These are phyloP conservation scores for Scalopus aquaticus DNA, from an alignment of 2,113 vertebrate species.

Conservation along the genomic window DNA sequence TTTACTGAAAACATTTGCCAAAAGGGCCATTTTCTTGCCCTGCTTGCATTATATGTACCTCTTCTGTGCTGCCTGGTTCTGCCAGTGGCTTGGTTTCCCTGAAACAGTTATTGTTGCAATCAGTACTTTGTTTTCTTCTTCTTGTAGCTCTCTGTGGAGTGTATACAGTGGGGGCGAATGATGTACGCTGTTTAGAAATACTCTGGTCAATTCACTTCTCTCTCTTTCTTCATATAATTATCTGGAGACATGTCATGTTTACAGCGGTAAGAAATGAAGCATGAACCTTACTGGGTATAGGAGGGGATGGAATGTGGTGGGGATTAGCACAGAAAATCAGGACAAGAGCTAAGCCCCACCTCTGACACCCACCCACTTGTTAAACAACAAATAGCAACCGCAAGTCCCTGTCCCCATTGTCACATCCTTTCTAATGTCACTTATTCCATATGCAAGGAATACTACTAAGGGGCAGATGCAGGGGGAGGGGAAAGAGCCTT, in stretches of 20 bases:
- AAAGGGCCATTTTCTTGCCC: not conserved
- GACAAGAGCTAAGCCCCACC: not conserved
- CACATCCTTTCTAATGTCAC: no score
- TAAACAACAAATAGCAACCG: not conserved
- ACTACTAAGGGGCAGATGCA: not conserved
- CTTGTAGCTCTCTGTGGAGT: not conserved
- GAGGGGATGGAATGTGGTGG: not conserved
- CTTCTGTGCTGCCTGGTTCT: slow-evolving; percentile 53
- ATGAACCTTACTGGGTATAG: not conserved
- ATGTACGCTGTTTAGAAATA: not conserved
- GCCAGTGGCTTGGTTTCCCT: slow-evolving; percentile 13
- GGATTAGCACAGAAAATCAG: not conserved
- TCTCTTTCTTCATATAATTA: slow-evolving; percentile 12
- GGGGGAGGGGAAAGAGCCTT: accelerated
- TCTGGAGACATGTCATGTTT: not conserved
- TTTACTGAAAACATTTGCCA: slow-evolving; percentile 28
- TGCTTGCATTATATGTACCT: not conserved
- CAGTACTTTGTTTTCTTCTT: not conserved
- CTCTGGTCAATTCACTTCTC: not conserved
- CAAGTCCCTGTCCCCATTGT: accelerated
- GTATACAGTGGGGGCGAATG: not conserved
- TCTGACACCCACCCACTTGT: not conserved
- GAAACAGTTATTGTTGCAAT: not conserved
- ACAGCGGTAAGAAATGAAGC: not conserved
- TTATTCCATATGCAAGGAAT: not conserved